Evolutionary conservation across 2,113 vertebrate genomes (phyloP), one percentile per base, ranked within the genome.

Genomic region (Peucedramus taeniatus): DNA sequence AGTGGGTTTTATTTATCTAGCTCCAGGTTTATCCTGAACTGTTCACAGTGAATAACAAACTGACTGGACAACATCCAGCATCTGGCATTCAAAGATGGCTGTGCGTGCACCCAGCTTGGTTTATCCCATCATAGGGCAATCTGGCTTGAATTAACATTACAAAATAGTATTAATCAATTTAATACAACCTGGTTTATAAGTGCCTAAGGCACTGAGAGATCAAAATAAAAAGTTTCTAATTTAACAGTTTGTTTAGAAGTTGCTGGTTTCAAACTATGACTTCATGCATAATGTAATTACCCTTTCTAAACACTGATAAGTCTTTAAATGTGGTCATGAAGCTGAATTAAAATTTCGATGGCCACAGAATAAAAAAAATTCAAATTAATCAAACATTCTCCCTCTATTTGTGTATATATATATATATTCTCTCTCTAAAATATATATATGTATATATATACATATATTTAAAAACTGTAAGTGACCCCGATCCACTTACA

Each of bases 381-480:
- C 15, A 57, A 44, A 79, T 72, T 31, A 76, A 68, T 64, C 6
- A 51, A 79, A 88, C 7, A 20, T 53, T 64, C 24, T 49, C 13
- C 8, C 4, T 78, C 17, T 45, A 10, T 44, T 5, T 45, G 19
- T 26, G 2, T 33, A 28, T 7, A 0, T 30, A n/a, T 9, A 14
- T 26, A 45, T 33, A 53, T 1, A 0, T 57, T 14, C 6, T 31
- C 11, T 54, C 11, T 27, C n/a, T n/a, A n/a, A n/a, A n/a, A n/a
- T 33, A 28, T 7, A 0, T 30, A n/a, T 9, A 14, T 26, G 42
- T 33, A 53, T 1, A 0, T 57, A 17, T 9, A 7, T 35, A 11
- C 42, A 18, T 22, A 50, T 18, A 15, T 47, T 45, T 57, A 18
- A 61, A 69, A 84, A 54, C 12, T 64, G 7, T 23, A 61, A 44